Evolutionary conservation across 2,113 vertebrate species (phyloP).

Genomic region (Cynopterus brachyotis): DNA sequence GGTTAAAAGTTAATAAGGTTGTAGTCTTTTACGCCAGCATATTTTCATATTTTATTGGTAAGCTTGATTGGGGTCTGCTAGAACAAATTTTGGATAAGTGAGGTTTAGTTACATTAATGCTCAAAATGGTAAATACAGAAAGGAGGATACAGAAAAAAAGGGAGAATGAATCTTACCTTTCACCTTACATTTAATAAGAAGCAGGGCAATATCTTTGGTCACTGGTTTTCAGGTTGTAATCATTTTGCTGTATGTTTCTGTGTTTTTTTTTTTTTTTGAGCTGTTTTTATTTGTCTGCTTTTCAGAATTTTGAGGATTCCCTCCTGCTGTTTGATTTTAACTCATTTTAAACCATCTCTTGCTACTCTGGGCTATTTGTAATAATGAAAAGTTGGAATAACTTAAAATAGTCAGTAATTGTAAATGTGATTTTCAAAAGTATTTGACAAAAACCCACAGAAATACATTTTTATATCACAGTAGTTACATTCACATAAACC

Average conservation of each 20-base stretch:
- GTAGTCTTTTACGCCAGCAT: background rate
- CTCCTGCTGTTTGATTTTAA: slow-evolving; percentile 31
- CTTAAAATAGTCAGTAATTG: slow-evolving; percentile 5
- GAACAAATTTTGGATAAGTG: slow-evolving; percentile 27
- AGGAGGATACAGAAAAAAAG: background rate
- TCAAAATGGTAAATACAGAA: slow-evolving; percentile 22
- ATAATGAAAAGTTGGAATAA: slow-evolving; percentile 32
- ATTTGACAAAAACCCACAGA: slow-evolving; percentile 24
- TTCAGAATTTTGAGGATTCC: slow-evolving; percentile 36
- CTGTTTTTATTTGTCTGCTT: background rate
- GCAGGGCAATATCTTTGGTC: background rate
- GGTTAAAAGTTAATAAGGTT: slow-evolving; percentile 33
- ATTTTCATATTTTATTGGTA: slow-evolving; percentile 32
- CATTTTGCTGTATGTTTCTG: slow-evolving; percentile 25
- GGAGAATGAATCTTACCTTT: slow-evolving; percentile 1
- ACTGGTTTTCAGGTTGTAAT: slow-evolving; percentile 26
- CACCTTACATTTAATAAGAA: slow-evolving; percentile 33
- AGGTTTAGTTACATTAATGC: slow-evolving; percentile 12
- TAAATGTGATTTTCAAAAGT: slow-evolving; percentile 34
- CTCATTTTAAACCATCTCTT: slow-evolving; percentile 5
- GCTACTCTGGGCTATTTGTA: slow-evolving; percentile 6
- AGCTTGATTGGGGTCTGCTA: background rate
- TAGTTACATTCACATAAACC: background rate
- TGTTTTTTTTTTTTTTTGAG: slow-evolving; percentile 1
- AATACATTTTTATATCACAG: slow-evolving; percentile 36